Evolutionary conservation across 1,140 invertebrate genomes (phyloP).

Genomic region (Ips typographus): DNA sequence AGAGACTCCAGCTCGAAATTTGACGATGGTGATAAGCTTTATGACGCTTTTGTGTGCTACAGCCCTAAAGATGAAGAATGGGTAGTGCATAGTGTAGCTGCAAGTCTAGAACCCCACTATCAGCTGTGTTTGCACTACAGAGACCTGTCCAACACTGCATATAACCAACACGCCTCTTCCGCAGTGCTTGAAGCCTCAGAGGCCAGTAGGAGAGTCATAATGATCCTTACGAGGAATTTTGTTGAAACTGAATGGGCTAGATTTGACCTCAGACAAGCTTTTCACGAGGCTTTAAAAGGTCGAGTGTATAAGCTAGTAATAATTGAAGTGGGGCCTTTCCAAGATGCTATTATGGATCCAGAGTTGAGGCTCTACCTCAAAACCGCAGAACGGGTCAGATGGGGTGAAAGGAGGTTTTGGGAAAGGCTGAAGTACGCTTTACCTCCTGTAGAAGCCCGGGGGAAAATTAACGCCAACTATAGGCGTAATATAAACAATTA

Average conservation of each 20-base stretch:
- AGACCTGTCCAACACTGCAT: conserved; percentile 72
- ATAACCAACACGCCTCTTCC: conserved; percentile 71
- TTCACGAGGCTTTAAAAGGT: conserved; percentile 83
- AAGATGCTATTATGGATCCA: conserved; percentile 80
- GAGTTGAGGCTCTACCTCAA: conserved; percentile 87
- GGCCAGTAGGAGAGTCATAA: conserved; percentile 75
- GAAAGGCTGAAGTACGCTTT: conserved; percentile 86
- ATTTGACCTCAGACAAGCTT: conserved; percentile 78
- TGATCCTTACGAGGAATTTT: conserved; percentile 81
- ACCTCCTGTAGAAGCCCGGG: conserved; percentile 66
- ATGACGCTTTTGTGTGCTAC: conserved; percentile 92
- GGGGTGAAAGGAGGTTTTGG: conserved; percentile 91
- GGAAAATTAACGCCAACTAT: conserved; percentile 67
- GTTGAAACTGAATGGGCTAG: conserved; percentile 84
- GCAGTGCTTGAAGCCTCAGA: conserved; percentile 85
- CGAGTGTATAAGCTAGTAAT: conserved; percentile 83
- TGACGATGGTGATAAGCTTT: conserved; percentile 81
- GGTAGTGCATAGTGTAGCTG: conserved; percentile 78
- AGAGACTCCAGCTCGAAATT: conserved; percentile 55
- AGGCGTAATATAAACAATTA: conserved; percentile 77
- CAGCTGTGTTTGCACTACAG: conserved; percentile 86
- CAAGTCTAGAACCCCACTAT: conserved; percentile 82
- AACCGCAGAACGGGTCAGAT: conserved; percentile 77
- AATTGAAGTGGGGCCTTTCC: conserved; percentile 76
- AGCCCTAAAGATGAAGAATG: conserved; percentile 91